Base-by-base conservation (phyloP, 2,888 invertebrate genomes). In the Mythimna pallens region DNA sequence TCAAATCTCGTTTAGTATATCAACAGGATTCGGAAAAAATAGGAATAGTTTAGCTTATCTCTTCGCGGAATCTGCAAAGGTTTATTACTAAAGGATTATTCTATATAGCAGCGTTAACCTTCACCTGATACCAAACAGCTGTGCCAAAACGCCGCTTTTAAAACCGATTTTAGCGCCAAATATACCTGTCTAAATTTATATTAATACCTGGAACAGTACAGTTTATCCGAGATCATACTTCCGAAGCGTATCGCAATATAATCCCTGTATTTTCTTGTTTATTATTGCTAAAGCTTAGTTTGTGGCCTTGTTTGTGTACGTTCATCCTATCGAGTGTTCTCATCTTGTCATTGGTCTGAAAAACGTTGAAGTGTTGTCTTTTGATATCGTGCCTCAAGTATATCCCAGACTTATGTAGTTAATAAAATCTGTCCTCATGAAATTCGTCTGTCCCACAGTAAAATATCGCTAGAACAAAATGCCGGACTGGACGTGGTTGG, bases 401-500 rank as follows among this genome's bases (percentile, higher is more conserved):
- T 47, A n/a, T n/a, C 50, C 25, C 12, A 10, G 22, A 54, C 20
- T 61, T 40, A 10, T 20, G 22, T 20, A 14, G 20, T 50, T 17
- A 25, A 43, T 17, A 34, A 7, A 47, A 20, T 14, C 12, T 36
- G 30, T 66, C 12, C 54, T 65, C 0, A 52, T 62, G 12, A 62
- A 68, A 65, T 67, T 71, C 40, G 14, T 40, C 3, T 81, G 10
- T 12, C 73, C 52, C 43, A 59, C 88, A 89, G 89, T 82, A 81
- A 73, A 17, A 76, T 76, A 76, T 61, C 70, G 78, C 75, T 82
- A 86, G 75, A 79, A 78, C 80, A 93, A 65, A 78, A 96, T 96
- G 96, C 95, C 96, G 77, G 96, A 96, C 86, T 96, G 95, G 96
- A 91, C 93, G 69, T 96, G 95, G 95, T 85, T 96, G 81, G 81